Percentiles rank a stretch among this genome's conserved stretches.
Conservation (phyloP, 2,113 vertebrate species). For the Prinia subflava region DNA sequence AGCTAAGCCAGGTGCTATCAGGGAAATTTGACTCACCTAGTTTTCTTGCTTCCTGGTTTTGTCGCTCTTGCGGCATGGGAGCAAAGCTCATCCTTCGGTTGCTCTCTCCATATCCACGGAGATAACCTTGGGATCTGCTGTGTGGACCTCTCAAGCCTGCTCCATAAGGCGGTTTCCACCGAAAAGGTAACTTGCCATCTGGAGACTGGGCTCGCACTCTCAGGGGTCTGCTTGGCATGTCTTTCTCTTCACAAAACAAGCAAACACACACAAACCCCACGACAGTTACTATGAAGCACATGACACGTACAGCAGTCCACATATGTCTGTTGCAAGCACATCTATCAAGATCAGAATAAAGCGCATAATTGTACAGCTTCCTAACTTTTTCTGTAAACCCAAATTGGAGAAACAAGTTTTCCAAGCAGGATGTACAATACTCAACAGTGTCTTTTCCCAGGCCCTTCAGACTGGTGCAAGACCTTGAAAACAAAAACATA, state of each 20-base stretch:
- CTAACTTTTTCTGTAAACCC: neutral
- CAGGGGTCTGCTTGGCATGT: conserved; percentile 73
- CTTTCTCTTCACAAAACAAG: conserved; percentile 76
- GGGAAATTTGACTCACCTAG: conserved; percentile 75
- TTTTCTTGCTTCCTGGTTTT: conserved; percentile 79
- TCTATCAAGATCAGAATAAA: neutral
- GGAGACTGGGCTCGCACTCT: conserved; percentile 67
- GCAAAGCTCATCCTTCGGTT: conserved; percentile 76
- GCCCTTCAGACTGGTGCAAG: neutral
- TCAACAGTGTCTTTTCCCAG: neutral
- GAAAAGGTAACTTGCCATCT: conserved; percentile 58
- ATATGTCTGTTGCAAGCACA: neutral
- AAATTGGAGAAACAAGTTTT: neutral
- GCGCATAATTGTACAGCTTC: neutral
- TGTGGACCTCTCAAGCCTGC: conserved; percentile 80
- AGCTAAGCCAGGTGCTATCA: neutral
- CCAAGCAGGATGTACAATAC: neutral
- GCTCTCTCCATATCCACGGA: conserved; percentile 75
- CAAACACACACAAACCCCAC: conserved; percentile 15
- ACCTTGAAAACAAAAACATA: neutral
- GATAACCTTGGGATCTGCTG: conserved; percentile 71
- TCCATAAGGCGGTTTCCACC: conserved; percentile 80
- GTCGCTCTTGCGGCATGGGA: conserved; percentile 80
- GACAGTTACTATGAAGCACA: neutral
- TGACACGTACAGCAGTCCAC: fast-evolving